Conservation (phyloP, 2,113 vertebrate species). For the Cepphus grylle region DNA sequence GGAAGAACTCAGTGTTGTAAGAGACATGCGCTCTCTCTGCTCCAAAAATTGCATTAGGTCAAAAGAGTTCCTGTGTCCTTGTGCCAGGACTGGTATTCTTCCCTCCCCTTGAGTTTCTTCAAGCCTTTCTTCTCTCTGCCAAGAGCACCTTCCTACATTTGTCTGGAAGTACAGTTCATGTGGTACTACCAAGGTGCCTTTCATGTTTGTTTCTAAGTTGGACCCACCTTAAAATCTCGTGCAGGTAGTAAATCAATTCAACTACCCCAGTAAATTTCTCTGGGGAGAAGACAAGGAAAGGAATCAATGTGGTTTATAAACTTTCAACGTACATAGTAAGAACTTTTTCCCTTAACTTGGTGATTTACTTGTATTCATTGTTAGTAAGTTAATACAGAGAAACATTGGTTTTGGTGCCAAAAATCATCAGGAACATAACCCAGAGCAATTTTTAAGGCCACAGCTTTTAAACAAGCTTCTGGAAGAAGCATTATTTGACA, state of each 20-base stretch:
- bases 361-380: conserved; percentile 65
- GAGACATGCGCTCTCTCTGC: background rate
- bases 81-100: background rate
- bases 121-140: background rate
- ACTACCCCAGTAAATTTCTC: conserved; percentile 10
- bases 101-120: background rate
- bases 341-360: conserved; percentile 29
- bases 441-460: conserved; percentile 66
- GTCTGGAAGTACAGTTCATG: background rate
- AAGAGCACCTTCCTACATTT: background rate
- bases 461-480: conserved; percentile 68
- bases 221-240: conserved; percentile 9
- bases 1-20: background rate
- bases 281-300: conserved; percentile 12
- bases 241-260: conserved; percentile 44
- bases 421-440: conserved; percentile 70
- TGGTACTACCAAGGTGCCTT: background rate
- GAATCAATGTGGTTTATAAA: conserved; percentile 51
- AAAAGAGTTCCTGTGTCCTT: background rate
- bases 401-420: conserved; percentile 63
- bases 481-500: conserved; percentile 70
- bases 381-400: conserved; percentile 65
- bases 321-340: conserved; percentile 33
- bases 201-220: background rate
- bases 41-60: background rate